These are phyloP conservation scores for Campoletis sonorensis DNA, from an alignment of 1,140 invertebrate species.

Conservation along the genomic window DNA sequence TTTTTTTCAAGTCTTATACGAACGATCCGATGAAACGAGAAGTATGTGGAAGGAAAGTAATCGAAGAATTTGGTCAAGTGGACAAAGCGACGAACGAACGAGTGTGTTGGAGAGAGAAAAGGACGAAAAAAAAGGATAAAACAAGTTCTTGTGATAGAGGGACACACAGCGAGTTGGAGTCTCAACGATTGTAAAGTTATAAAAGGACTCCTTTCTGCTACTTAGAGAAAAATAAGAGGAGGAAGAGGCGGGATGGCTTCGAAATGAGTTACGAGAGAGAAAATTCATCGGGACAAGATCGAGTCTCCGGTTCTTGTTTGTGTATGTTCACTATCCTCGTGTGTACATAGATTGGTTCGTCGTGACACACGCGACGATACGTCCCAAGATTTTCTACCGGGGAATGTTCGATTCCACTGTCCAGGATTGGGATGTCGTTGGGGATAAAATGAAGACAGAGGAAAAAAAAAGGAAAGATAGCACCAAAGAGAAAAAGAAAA, in stretches of 20 bases:
- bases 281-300: background rate
- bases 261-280: constrained; percentile 5
- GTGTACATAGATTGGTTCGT: background rate
- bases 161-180: constrained; percentile 21
- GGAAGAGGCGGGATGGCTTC: background rate
- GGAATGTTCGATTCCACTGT: background rate
- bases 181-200: constrained; percentile 57
- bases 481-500: background rate
- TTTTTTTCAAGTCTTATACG: background rate
- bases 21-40: background rate
- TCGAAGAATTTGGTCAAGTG: background rate
- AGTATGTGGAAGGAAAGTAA: constrained; percentile 20
- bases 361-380: background rate
- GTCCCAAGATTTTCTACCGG: background rate
- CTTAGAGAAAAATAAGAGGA: constrained; percentile 39
- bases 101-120: background rate
- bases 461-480: background rate
- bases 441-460: background rate
- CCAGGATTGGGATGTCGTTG: constrained; percentile 10
- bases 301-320: background rate
- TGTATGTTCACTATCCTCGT: background rate
- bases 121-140: constrained; percentile 4
- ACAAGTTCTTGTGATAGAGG: background rate
- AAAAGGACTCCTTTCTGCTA: constrained; percentile 56
- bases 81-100: constrained; percentile 34